Percentiles rank a stretch among this genome's conserved stretches.
These are phyloP conservation scores for Dysdera silvatica DNA, from an alignment of 1,140 invertebrate species.

Conservation along the genomic window DNA sequence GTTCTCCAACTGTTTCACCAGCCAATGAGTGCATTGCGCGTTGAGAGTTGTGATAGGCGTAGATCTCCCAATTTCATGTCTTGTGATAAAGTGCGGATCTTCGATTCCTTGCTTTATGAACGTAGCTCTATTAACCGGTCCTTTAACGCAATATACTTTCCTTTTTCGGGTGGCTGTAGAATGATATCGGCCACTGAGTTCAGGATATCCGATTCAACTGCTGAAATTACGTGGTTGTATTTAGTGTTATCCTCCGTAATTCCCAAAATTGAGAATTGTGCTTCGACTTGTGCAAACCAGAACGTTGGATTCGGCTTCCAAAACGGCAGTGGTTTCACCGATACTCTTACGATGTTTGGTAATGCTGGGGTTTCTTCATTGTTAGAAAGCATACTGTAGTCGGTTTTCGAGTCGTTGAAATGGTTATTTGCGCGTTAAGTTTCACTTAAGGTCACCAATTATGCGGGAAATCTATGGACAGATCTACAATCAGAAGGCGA, in stretches of 20 bases:
- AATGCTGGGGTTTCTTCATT: too few species aligned
- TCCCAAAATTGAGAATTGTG: constrained; percentile 28
- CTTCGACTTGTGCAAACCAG: constrained; percentile 39
- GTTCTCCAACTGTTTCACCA: neutral
- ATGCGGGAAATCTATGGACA: too few species aligned
- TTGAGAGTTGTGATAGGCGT: neutral
- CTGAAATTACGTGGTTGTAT: constrained; percentile 24
- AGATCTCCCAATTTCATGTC: neutral
- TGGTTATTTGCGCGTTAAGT: too few species aligned
- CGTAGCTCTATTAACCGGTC: neutral
- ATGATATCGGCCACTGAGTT: neutral
- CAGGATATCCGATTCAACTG: constrained; percentile 1
- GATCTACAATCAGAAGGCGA: too few species aligned
- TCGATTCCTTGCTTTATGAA: neutral
- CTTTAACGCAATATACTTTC: neutral
- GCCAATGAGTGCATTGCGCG: neutral
- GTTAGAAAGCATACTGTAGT: too few species aligned
- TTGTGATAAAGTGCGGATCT: neutral
- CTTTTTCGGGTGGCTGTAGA: neutral
- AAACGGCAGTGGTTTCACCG: constrained; percentile 34
- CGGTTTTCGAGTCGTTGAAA: too few species aligned
- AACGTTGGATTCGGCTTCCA: constrained; percentile 33
- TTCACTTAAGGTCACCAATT: too few species aligned
- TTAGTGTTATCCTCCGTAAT: constrained; percentile 32
- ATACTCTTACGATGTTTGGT: neutral